Evolutionary conservation across 2,113 vertebrate species (phyloP).

Genomic region (Mustelus asterias): DNA sequence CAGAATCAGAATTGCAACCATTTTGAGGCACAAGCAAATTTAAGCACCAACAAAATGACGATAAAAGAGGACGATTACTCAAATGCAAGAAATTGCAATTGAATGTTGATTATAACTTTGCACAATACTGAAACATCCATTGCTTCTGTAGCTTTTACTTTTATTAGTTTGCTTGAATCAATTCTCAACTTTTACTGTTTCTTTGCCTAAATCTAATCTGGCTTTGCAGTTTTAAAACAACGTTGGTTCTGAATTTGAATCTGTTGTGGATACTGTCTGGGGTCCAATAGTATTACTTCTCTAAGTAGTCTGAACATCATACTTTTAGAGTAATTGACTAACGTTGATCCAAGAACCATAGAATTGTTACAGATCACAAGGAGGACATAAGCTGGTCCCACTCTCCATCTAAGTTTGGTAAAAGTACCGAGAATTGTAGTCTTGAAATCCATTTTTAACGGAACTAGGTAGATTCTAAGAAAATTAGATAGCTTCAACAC

Average conservation of each 20-base stretch:
- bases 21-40: neutral
- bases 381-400: too few relatives aligned
- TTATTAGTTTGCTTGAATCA: neutral
- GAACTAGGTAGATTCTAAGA: neutral
- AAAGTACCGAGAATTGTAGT: neutral
- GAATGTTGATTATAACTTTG: neutral
- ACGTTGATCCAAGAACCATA: neutral
- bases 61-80: neutral
- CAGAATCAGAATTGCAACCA: neutral
- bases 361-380: too few relatives aligned
- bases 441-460: neutral
- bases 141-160: neutral
- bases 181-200: neutral
- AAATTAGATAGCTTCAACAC: neutral
- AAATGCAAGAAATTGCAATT: neutral
- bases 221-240: neutral
- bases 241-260: neutral
- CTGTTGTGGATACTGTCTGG: neutral
- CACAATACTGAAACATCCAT: neutral
- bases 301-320: neutral
- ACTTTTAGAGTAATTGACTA: neutral
- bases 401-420: neutral
- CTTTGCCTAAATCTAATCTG: neutral
- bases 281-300: neutral
- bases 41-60: neutral